A percentile compares a stretch with the other conserved stretches of the same genome.
These are phyloP conservation scores for Molothrus ater DNA, from an alignment of 2,797 vertebrate species.

Conservation along the genomic window DNA sequence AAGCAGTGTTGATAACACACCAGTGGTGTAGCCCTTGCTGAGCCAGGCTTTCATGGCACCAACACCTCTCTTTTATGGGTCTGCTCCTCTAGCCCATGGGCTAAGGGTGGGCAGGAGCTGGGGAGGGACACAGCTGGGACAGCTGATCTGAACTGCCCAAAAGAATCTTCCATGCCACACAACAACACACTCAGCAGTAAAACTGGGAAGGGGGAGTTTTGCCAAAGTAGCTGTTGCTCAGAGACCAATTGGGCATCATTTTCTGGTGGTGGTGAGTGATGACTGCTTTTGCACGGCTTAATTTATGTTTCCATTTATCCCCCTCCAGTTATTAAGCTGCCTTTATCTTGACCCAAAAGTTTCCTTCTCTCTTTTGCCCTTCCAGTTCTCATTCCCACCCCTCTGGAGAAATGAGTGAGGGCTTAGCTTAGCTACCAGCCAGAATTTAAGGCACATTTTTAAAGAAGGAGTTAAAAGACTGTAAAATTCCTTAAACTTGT, in stretches of 20 bases:
- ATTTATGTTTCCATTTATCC: not conserved
- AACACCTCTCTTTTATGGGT: not conserved
- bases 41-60: not conserved
- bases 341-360: not conserved
- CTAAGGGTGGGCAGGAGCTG: not conserved
- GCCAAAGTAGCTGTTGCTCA: not conserved
- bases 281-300: not conserved
- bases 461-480: not conserved
- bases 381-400: not conserved
- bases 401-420: not conserved
- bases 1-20: not conserved
- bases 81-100: no score
- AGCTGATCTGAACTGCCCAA: not conserved
- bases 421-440: not conserved
- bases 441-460: not conserved
- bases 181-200: not conserved
- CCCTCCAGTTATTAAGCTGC: not conserved
- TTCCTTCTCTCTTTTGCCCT: not conserved
- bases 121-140: not conserved
- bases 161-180: not conserved
- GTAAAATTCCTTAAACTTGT: not conserved
- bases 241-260: rapidly evolving
- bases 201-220: not conserved
- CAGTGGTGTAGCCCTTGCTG: not conserved
- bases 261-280: not conserved